These are phyloP conservation scores for Zapus hudsonius DNA, from an alignment of 2,113 vertebrate species.

Conservation along the genomic window DNA sequence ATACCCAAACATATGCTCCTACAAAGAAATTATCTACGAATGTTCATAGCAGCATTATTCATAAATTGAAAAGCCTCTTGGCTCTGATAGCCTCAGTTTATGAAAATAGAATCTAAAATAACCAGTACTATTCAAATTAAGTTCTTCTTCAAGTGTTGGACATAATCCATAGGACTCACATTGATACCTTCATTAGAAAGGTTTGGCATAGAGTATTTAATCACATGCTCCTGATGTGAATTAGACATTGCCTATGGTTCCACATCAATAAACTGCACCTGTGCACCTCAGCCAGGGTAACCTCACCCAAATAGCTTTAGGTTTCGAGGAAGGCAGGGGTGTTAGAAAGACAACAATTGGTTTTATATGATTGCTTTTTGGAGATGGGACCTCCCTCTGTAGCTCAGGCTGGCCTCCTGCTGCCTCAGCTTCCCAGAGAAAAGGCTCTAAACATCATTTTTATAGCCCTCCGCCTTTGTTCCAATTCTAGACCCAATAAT, in stretches of 20 bases:
- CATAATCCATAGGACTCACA: background rate
- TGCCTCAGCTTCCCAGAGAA: background rate
- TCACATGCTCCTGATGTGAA: background rate
- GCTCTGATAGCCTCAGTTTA: background rate
- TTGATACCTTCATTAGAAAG: background rate
- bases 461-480: background rate
- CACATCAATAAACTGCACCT: background rate
- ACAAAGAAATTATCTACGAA: background rate
- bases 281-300: background rate
- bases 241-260: background rate
- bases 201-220: background rate
- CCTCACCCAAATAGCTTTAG: background rate
- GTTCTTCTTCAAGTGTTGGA: background rate
- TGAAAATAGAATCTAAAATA: background rate
- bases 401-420: background rate
- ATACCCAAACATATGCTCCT: background rate
- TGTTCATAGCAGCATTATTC: constrained; percentile 6
- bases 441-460: background rate
- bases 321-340: background rate
- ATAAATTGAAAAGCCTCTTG: too few species aligned
- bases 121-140: background rate
- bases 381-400: background rate
- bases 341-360: background rate
- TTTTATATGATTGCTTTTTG: background rate
- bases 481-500: background rate